Evolutionary conservation across 2,888 invertebrate species (phyloP), one percentile per base, ranked within the genome.

Genomic region (Sphecodes monilicornis): DNA sequence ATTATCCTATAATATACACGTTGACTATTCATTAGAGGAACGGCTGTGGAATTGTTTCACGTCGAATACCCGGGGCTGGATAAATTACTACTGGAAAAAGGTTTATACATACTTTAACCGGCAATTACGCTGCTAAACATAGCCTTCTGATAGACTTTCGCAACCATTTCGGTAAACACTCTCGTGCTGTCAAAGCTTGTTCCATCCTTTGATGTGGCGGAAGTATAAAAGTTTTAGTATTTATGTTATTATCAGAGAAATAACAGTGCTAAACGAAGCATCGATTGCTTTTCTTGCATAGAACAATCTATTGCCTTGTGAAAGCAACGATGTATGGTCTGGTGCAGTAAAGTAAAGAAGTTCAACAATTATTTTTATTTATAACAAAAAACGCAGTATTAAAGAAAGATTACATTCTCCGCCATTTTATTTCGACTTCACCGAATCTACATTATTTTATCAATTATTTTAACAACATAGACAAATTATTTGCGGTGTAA

Each of bases 1-100:
- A 84, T 82, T 77, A 82, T n/a, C 50, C 43, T 64, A 26, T 74
- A 82, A 84, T 84, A 57, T 70, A 70, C n/a, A 54, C 69, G 41
- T 32, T 29, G 64, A 50, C 69, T 82, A 77, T 73, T 83, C 69
- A 82, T 84, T 84, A 84, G 43, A 5, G 5, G 16, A 10, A 72
- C n/a, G 75, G 18, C 41, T 13, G 73, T 64, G 18, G 69, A n/a
- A 82, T 74, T 77, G 78, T 78, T 84, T 22, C 64, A 16, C 22
- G 41, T 75, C 5, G 36, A n/a, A 16, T 72, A 76, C n/a, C 8
- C 29, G 3, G n/a, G 26, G 46, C n/a, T 29, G 11, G 32, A 66
- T 66, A 54, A 75, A 75, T 80, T 81, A 39, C 43, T 41, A 39
- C 18, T 72, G 50, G n/a, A 57, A 66, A 71, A 71, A 32, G 18